These are phyloP conservation scores for Labeo calbasu DNA, from an alignment of 2,797 vertebrate genomes.

Conservation along the genomic window DNA sequence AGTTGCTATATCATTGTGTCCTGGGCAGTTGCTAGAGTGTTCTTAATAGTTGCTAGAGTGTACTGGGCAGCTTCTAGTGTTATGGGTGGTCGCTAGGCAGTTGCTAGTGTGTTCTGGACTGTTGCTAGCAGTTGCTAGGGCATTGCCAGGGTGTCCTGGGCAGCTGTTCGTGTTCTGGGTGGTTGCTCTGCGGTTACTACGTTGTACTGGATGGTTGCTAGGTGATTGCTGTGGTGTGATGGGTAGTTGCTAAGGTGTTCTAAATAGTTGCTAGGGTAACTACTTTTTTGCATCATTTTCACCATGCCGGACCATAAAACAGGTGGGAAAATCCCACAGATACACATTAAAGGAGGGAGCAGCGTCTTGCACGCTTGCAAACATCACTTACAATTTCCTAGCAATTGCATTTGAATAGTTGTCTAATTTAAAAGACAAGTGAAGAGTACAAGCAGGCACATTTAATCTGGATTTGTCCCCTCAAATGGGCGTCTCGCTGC, in stretches of 20 bases:
- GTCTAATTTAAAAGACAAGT: conserved; percentile 22
- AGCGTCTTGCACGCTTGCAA: not conserved
- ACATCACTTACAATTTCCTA: not conserved
- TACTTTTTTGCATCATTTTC: not conserved
- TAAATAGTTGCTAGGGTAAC: not conserved
- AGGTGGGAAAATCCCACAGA: not conserved
- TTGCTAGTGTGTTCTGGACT: too few species aligned
- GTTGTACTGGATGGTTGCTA: not conserved
- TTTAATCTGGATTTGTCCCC: conserved; percentile 39
- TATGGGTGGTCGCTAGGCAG: too few species aligned
- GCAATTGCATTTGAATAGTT: conserved; percentile 12
- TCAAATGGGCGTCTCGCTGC: conserved; percentile 13
- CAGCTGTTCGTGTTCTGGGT: too few species aligned
- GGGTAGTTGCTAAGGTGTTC: not conserved
- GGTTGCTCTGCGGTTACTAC: too few species aligned
- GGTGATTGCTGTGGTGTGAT: too few species aligned
- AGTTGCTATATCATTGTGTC: too few species aligned
- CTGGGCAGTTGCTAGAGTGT: not conserved
- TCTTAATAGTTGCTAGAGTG: too few species aligned
- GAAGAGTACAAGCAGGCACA: conserved; percentile 18
- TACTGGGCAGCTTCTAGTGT: too few species aligned
- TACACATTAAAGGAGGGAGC: not conserved
- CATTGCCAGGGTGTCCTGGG: too few species aligned
- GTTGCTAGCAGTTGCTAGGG: too few species aligned
- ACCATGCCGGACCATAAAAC: not conserved